Evolutionary conservation across 2,888 invertebrate species (phyloP).

Genomic region (Andrena flavipes): DNA sequence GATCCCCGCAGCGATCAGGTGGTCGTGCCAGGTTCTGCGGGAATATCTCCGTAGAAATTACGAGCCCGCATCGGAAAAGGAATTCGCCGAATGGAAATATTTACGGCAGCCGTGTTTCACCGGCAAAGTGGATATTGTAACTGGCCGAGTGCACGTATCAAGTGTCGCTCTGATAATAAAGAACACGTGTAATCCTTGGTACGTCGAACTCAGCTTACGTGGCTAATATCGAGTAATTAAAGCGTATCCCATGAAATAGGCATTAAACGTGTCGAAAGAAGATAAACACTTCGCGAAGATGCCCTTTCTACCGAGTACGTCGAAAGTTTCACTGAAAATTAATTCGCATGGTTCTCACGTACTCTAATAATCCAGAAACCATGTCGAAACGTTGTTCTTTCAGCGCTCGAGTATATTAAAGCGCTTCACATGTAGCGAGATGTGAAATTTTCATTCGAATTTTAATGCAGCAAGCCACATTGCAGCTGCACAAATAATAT

Average conservation of each 20-base stretch:
- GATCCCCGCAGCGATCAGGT: not conserved
- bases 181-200: slow-evolving; percentile 28
- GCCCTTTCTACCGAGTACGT: not conserved
- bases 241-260: slow-evolving; percentile 17
- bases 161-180: slow-evolving; percentile 22
- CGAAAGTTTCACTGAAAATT: slow-evolving; percentile 18
- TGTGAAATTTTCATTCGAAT: slow-evolving; percentile 15
- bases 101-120: not conserved
- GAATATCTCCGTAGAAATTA: slow-evolving; percentile 2
- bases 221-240: slow-evolving; percentile 17
- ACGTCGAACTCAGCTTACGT: slow-evolving; percentile 5
- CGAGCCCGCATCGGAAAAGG: slow-evolving; percentile 2
- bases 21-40: not conserved
- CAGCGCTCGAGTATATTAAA: not conserved
- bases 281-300: not conserved
- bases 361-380: not conserved
- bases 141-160: not conserved
- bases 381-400: not conserved
- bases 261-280: slow-evolving; percentile 30
- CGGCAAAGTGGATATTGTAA: slow-evolving; percentile 32
- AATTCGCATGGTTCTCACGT: not conserved
- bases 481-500: not conserved
- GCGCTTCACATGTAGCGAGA: not conserved
- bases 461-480: not conserved
- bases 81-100: slow-evolving; percentile 29